phyloP scores from a whole-genome alignment of 1,140 invertebrate species.

The Gonioctena quinquepunctata region DNA sequence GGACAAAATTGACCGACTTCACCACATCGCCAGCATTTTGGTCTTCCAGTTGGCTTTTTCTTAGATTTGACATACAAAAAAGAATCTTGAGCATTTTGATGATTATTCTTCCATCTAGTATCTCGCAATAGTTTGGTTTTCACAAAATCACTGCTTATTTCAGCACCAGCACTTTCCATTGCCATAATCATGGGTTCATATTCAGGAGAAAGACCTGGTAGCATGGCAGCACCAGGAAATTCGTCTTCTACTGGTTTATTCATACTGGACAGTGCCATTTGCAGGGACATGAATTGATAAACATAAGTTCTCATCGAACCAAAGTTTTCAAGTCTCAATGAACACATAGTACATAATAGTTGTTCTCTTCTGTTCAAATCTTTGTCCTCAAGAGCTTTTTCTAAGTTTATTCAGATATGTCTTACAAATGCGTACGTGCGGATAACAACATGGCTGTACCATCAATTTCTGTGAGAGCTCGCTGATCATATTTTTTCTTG shows the following conservation, averaged over 20 bases:
- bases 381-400: too few relatives aligned
- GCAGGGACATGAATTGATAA: slow-evolving; percentile 24
- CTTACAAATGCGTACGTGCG: slow-evolving; percentile 21
- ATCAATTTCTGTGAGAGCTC: neutral
- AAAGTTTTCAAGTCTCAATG: slow-evolving; percentile 30
- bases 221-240: slow-evolving; percentile 36
- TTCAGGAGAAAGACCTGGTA: slow-evolving; percentile 36
- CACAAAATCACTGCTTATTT: too few relatives aligned
- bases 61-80: too few relatives aligned
- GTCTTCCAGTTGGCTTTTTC: too few relatives aligned
- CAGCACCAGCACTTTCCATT: too few relatives aligned
- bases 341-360: slow-evolving; percentile 23
- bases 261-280: too few relatives aligned
- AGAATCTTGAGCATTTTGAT: too few relatives aligned
- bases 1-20: too few relatives aligned
- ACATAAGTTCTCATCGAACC: slow-evolving; percentile 22
- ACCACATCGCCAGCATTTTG: slow-evolving; percentile 24
- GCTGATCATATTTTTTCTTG: too few relatives aligned
- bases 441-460: too few relatives aligned
- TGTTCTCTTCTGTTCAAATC: slow-evolving; percentile 15
- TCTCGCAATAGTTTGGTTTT: slow-evolving; percentile 49
- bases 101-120: slow-evolving; percentile 32
- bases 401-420: slow-evolving; percentile 22
- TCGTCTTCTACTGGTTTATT: too few relatives aligned
- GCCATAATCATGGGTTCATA: too few relatives aligned